Base-by-base conservation (phyloP, 2,888 invertebrate species). In the Piscicola geometra region DNA sequence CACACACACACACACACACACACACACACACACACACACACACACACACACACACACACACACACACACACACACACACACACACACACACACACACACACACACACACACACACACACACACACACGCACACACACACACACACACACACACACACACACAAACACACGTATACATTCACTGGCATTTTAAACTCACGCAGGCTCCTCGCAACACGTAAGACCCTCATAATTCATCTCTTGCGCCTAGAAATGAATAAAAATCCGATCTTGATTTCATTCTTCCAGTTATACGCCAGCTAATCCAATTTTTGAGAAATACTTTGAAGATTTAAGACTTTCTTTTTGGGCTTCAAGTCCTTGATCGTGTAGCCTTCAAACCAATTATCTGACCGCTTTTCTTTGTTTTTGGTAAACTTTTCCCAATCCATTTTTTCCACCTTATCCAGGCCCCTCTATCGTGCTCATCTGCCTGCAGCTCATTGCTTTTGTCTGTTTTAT, bases 231-330 rank as follows among this genome's bases (percentile, higher is more conserved):
- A 56, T 18, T 56, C 60, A 56, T 56, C n/a, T 56, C n/a, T 25
- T 25, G 15, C 21, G 60, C 60, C 60, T 25, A 5, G 60, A 56
- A 56, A 56, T 56, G 5, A 5, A 56, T 56, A 56, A 56, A 56
- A 56, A 56, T 18, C n/a, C 25, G n/a, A 18, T 56, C 15, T n/a
- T 56, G 60, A 56, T 56, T 56, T 56, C n/a, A 56, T 56, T 56
- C n/a, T 56, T 25, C 60, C 9, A 21, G 9, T 56, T 56, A 56
- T 56, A 21, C 25, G 5, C 25, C 60, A 18, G n/a, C 25, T 56
- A 56, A 56, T 56, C 5, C 60, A 56, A 56, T 47, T 47, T 9
- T 47, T 47, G n/a, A 47, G 50, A 47, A 47, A 47, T 56, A 21
- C 60, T 25, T 25, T 18, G 25, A 56, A 56, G 60, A 56, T 56